These are phyloP conservation scores for Pholis gunnellus DNA, from an alignment of 2,113 vertebrate species.

Conservation along the genomic window DNA sequence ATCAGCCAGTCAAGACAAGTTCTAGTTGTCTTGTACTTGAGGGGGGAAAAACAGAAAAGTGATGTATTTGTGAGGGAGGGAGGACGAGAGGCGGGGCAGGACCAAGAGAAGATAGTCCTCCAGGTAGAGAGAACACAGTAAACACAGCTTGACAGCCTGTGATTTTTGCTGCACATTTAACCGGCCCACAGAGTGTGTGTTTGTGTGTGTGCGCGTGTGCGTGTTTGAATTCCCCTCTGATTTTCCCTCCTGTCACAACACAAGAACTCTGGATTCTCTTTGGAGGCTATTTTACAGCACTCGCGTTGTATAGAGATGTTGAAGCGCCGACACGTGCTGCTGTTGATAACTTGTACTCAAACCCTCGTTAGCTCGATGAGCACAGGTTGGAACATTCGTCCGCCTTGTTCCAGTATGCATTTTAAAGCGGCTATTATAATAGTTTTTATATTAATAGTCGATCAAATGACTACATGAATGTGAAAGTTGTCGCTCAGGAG, in stretches of 20 bases:
- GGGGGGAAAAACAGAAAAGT: slow-evolving; percentile 8
- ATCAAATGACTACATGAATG: neutral
- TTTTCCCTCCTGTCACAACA: slow-evolving; percentile 69
- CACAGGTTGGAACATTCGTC: neutral
- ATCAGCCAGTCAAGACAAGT: slow-evolving; percentile 33
- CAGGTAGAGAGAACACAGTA: slow-evolving; percentile 65
- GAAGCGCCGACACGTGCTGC: slow-evolving; percentile 28
- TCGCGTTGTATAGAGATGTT: slow-evolving; percentile 36
- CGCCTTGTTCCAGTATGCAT: neutral
- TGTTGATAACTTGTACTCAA: slow-evolving; percentile 16
- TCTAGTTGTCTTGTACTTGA: slow-evolving; percentile 34
- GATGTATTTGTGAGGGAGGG: slow-evolving; percentile 41
- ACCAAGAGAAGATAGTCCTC: slow-evolving; percentile 46
- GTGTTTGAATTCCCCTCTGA: slow-evolving; percentile 16
- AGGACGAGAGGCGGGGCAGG: slow-evolving; percentile 28
- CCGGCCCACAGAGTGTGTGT: slow-evolving; percentile 27
- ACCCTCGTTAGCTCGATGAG: neutral
- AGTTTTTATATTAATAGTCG: neutral
- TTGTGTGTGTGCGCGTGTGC: slow-evolving; percentile 10
- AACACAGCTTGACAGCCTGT: slow-evolving; percentile 70
- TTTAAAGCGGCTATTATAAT: neutral
- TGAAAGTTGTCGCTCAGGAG: neutral
- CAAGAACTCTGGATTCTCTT: slow-evolving; percentile 43
- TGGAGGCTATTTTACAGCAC: slow-evolving; percentile 43
- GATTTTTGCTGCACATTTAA: slow-evolving; percentile 54